A percentile compares a stretch with the other conserved stretches of the same genome.
Conservation (phyloP, 2,797 vertebrate genomes). For the Hemitrygon akajei region DNA sequence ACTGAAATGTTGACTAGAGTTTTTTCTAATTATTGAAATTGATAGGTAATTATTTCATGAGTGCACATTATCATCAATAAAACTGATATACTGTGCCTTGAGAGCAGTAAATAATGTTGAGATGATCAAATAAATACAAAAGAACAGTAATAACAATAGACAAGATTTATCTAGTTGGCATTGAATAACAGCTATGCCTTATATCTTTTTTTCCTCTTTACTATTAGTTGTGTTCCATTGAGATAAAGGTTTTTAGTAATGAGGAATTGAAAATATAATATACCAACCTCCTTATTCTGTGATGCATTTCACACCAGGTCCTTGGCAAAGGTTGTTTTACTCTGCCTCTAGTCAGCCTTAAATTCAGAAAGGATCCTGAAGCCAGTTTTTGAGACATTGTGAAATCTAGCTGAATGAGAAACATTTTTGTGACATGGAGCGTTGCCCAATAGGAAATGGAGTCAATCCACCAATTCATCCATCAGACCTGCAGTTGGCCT, state of each 20-base stretch:
- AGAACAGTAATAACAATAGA: not conserved
- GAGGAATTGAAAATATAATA: not conserved
- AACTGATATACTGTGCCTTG: not conserved
- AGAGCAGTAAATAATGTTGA: not conserved
- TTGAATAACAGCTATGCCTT: not conserved
- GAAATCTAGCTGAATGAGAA: not conserved
- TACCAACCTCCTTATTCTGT: not conserved
- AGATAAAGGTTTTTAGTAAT: not conserved
- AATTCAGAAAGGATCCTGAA: not conserved
- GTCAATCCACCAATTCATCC: not conserved
- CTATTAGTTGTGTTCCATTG: not conserved
- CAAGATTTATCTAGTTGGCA: not conserved
- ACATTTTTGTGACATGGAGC: not conserved
- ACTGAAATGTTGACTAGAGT: not conserved
- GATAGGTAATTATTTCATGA: not conserved
- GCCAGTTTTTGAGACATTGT: not conserved
- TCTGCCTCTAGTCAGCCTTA: not conserved
- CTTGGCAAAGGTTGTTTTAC: not conserved
- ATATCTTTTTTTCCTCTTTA: not conserved
- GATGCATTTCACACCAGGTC: not conserved
- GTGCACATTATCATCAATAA: not conserved
- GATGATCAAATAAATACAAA: not conserved
- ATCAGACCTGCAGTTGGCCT: not conserved
- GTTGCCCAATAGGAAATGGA: not conserved
- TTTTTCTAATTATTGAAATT: slow-evolving; percentile 16